phyloP scores from a whole-genome alignment of 2,113 vertebrate species.

The Xyliphius kryptos region DNA sequence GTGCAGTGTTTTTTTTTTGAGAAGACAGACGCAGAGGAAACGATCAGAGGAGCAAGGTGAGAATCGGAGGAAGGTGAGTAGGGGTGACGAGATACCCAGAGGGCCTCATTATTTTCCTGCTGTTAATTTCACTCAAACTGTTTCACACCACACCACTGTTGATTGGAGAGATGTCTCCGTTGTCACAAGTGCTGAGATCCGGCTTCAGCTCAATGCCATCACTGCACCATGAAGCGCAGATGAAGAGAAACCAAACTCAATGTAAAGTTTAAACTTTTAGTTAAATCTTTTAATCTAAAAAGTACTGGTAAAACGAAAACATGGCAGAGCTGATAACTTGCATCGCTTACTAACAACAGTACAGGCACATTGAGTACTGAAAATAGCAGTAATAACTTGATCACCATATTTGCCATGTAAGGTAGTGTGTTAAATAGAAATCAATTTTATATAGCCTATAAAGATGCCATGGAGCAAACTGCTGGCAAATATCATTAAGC shows the following conservation, averaged over 20 bases:
- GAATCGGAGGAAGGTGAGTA: conserved; percentile 61
- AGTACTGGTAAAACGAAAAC: no score
- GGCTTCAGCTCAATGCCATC: conserved; percentile 33
- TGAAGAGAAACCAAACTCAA: conserved; percentile 23
- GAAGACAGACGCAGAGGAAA: conserved; percentile 47
- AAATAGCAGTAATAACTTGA: no score
- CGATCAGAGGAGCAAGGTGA: conserved; percentile 60
- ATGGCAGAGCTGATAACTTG: no score
- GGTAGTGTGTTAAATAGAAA: no score
- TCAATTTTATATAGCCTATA: no score
- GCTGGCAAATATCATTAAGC: no score
- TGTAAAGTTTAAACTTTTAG: conserved; percentile 16
- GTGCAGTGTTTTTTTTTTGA: no score
- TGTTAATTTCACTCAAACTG: conserved; percentile 72
- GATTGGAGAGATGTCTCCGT: conserved; percentile 59
- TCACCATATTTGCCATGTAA: no score
- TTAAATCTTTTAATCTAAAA: conserved; percentile 23
- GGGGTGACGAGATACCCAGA: conserved; percentile 67
- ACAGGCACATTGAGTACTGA: no score
- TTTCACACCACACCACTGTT: conserved; percentile 70
- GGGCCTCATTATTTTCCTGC: conserved; percentile 78
- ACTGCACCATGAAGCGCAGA: conserved; percentile 40
- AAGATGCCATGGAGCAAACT: no score
- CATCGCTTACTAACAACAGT: no score
- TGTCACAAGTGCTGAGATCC: conserved; percentile 49